Conservation (phyloP, 2,797 vertebrate species). For the Sciurus vulgaris region DNA sequence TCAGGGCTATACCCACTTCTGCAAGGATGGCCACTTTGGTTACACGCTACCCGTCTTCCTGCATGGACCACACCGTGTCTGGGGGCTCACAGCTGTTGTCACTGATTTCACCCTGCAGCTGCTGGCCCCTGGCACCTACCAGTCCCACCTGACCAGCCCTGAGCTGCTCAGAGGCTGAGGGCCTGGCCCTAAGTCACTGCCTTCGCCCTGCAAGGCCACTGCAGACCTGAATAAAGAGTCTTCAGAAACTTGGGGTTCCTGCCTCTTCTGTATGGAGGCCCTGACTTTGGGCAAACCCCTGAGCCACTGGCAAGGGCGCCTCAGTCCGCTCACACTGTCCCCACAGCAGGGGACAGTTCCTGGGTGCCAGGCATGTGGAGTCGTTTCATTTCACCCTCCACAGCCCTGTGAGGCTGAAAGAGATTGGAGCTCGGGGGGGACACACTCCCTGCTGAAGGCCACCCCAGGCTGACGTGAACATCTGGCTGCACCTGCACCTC, state of each 20-base stretch:
- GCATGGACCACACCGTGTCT: constrained; percentile 92
- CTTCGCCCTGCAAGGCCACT: accelerated
- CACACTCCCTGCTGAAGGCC: background rate
- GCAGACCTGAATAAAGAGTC: constrained; percentile 64
- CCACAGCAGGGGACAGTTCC: background rate
- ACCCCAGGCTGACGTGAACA: background rate
- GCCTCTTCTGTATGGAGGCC: background rate
- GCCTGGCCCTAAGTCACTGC: accelerated
- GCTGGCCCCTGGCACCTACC: constrained; percentile 81
- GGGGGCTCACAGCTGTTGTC: constrained; percentile 94
- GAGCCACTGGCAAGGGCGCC: background rate
- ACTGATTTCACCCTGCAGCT: constrained; percentile 91
- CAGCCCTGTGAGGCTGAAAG: accelerated
- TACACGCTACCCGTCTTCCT: constrained; percentile 95
- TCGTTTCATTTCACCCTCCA: background rate
- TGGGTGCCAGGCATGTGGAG: background rate
- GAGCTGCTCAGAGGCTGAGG: background rate
- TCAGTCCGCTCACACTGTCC: background rate
- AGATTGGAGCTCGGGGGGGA: background rate
- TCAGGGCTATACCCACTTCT: constrained; percentile 94
- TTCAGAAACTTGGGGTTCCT: background rate
- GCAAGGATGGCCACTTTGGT: constrained; percentile 87
- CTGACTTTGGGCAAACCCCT: background rate
- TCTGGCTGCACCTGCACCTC: background rate
- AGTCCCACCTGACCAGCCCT: background rate